Evolutionary conservation across 2,113 vertebrate species (phyloP), one percentile per base, ranked within the genome.

Genomic region (Anhinga anhinga): DNA sequence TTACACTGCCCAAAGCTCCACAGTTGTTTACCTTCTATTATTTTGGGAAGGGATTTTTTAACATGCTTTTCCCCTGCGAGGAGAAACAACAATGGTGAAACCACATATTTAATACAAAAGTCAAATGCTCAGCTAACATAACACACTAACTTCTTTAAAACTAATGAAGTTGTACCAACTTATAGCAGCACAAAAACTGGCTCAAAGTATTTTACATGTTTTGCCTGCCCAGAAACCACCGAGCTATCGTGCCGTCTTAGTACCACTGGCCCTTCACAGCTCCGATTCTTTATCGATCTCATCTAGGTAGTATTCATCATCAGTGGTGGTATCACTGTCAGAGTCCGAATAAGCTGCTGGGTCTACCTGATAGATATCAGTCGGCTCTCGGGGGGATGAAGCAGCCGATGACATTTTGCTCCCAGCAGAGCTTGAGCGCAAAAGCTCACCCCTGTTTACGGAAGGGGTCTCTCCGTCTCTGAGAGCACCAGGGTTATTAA

Each of bases 221-320:
- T 80, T 88, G 82, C 59, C 69, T 77, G 72, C 53, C 88, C 74
- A 79, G 55, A 50, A 94, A 86, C 38, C 10, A 61, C 50, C 0
- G 10, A 7, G 1, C 72, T 82, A 17, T 50, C 1, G 0, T 59
- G 85, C 27, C 42, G 30, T 86, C 62, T 74, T 30, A 52, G n/a
- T 44, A 45, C 47, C 59, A 69, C 0, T 3, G 59, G 63, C 34
- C 34, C 30, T 67, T 98, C 96, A 99, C 1, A 99, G 96, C 96
- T 98, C 98, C 11, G 98, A 98, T 86, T 99, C 98, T 87, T 98
- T 99, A 78, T 98, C 98, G 34, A 84, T 88, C 98, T 99, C 97
- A 90, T 99, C 98, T 56, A 99, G 96, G 94, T 99, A 99, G 93
- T 99, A 99, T 77, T 99, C 99, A 49, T 99, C 99, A 74, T 99